Percentiles rank a stretch among this genome's conserved stretches.
These are phyloP conservation scores for Stigmatopora nigra DNA, from an alignment of 2,113 vertebrate genomes.

Conservation along the genomic window DNA sequence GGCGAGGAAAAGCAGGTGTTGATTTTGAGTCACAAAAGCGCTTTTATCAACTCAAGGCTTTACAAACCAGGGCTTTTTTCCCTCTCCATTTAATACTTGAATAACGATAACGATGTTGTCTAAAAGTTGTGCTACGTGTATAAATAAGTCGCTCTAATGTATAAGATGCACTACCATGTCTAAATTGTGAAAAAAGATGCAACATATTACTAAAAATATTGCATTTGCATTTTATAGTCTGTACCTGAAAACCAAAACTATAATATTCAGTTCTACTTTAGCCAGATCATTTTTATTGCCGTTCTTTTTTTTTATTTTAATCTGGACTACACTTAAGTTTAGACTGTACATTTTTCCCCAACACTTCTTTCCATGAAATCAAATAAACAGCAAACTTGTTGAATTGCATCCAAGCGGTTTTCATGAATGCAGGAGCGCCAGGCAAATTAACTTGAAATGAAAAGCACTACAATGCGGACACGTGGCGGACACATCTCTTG, in stretches of 20 bases:
- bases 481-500: slow-evolving; percentile 14
- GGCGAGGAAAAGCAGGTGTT: slow-evolving; percentile 1
- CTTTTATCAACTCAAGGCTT: slow-evolving; percentile 31
- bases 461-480: slow-evolving; percentile 9
- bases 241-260: no score
- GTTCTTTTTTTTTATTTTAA: not conserved
- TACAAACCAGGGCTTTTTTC: slow-evolving; percentile 5
- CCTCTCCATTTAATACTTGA: no score
- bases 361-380: not conserved
- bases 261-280: no score
- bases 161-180: no score
- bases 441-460: slow-evolving; percentile 36
- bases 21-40: not conserved
- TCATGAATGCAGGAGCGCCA: slow-evolving; percentile 18
- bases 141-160: no score
- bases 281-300: not conserved
- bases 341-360: not conserved
- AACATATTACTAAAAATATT: no score
- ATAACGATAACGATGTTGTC: no score
- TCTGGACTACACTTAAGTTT: not conserved
- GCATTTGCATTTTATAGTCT: no score
- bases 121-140: no score
- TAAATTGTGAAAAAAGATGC: no score
- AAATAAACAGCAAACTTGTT: no score
- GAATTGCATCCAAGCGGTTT: not conserved